Percentiles rank a stretch among this genome's conserved stretches.
Conservation (phyloP, 1,140 invertebrate species). For the Semibalanus balanoides region DNA sequence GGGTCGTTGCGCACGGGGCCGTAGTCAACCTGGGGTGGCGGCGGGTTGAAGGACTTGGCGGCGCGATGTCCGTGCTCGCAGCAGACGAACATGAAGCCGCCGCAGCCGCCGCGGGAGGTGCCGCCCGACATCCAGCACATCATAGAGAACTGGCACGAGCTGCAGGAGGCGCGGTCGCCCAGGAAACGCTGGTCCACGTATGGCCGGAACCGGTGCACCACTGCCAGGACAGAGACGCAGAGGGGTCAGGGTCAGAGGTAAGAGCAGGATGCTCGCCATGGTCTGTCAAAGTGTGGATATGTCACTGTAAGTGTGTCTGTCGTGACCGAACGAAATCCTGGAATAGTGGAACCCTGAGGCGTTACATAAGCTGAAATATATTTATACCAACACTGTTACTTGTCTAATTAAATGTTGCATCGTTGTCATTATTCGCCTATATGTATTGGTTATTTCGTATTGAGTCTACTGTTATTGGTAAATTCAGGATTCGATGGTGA, state of each 20-base stretch:
- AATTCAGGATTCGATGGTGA: too few relatives aligned
- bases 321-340: too few relatives aligned
- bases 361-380: too few relatives aligned
- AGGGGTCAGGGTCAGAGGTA: not conserved
- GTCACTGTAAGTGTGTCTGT: too few relatives aligned
- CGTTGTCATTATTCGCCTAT: too few relatives aligned
- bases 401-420: too few relatives aligned
- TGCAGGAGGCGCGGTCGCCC: constrained; percentile 38
- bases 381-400: too few relatives aligned
- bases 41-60: constrained; percentile 9
- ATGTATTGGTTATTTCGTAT: too few relatives aligned
- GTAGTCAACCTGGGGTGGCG: constrained; percentile 31
- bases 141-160: constrained; percentile 77
- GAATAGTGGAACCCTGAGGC: too few relatives aligned
- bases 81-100: constrained; percentile 67
- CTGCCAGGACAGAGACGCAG: not conserved
- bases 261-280: too few relatives aligned
- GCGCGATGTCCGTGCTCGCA: constrained; percentile 38
- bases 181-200: constrained; percentile 18
- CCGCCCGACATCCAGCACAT: constrained; percentile 82
- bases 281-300: too few relatives aligned
- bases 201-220: constrained; percentile 11
- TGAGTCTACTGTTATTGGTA: too few relatives aligned
- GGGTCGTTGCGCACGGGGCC: constrained; percentile 57
- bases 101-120: constrained; percentile 66